Evolutionary conservation across 2,888 invertebrate species (phyloP), one percentile per base, ranked within the genome.

Genomic region (Mactromeris polynyma): DNA sequence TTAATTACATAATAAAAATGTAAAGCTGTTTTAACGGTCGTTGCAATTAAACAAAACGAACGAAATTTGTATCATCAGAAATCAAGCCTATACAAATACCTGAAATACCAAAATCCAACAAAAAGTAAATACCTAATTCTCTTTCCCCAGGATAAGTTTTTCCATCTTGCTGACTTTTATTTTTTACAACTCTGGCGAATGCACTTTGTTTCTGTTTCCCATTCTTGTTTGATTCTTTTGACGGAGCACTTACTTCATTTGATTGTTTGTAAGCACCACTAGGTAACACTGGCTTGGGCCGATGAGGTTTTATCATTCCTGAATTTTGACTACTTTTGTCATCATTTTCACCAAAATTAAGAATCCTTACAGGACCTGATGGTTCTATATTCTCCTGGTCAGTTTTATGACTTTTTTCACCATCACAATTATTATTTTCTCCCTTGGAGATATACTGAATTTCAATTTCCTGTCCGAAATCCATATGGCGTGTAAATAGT

Each of bases 221-320:
- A 42, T 38, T 83, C 58, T 81, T 88, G 42, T 46, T 79, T 42
- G 91, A 81, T 87, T 91, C 91, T 42, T 91, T 91, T 46, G 91
- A 87, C 9, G 83, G 54, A 36, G 77, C 83, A 19, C 33, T 69
- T 6, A 81, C n/a, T 33, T 92, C 89, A 69, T 86, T 89, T 21
- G 58, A 81, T 38, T 83, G 85, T 19, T 42, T 83, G 69, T 87
- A 78, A 69, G 88, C 85, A 85, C 80, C 85, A 83, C 83, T 89
- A 42, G 90, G 92, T 73, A 92, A 88, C 64, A 92, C 89, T 84
- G 92, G 92, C 89, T 92, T 92, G 40, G 92, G 92, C 87, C 92
- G 88, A 87, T 91, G 91, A 7, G 73, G 73, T 36, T 73, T 73
- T 14, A 19, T 31, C 77, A 91, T 86, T 58, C 83, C 92, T 83